Evolutionary conservation across 2,888 invertebrate genomes (phyloP), one percentile per base, ranked within the genome.

Genomic region (Eupithecia dodoneata): DNA sequence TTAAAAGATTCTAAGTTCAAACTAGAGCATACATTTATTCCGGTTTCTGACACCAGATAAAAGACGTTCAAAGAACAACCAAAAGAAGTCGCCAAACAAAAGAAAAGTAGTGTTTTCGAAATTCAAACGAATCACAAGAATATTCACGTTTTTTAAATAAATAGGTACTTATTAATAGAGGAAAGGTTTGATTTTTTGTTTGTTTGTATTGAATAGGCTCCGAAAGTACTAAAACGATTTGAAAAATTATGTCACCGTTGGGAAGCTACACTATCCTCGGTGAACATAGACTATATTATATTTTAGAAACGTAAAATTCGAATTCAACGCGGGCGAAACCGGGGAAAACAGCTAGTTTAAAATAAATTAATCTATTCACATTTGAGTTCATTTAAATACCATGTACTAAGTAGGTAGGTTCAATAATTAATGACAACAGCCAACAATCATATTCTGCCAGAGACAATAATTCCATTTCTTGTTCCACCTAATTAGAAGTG

Each of bases 401-500:
- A 42, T 15, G 44, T 44, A 30, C 30, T 30, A n/a, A 44, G 15
- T 44, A 69, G 4, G 41, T 66, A 42, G 6, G 66, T 66, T 66
- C 9, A 3, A 42, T 63, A 66, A 73, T 73, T 71, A 74, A 71
- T 66, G 71, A 71, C 55, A 63, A 71, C 52, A 4, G 41, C 65
- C 67, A 45, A 73, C 70, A 65, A 70, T 75, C 72, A 72, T 75
- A 70, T 47, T 74, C 67, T 12, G 45, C 72, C 18, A 70, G 30
- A 49, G 72, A 18, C 52, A 72, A 69, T 63, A 76, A 75, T 73
- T 77, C 44, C 42, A 59, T 75, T 52, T 80, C 76, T 79, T 67
- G 76, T 63, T 75, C 71, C 67, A 73, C 74, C 75, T 82, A 82
- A 81, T 83, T 81, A 81, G 81, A 82, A 84, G 82, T 80, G 82